Evolutionary conservation across 1,140 invertebrate genomes (phyloP), one percentile per base, ranked within the genome.

Genomic region (Drosophila pectinifera): DNA sequence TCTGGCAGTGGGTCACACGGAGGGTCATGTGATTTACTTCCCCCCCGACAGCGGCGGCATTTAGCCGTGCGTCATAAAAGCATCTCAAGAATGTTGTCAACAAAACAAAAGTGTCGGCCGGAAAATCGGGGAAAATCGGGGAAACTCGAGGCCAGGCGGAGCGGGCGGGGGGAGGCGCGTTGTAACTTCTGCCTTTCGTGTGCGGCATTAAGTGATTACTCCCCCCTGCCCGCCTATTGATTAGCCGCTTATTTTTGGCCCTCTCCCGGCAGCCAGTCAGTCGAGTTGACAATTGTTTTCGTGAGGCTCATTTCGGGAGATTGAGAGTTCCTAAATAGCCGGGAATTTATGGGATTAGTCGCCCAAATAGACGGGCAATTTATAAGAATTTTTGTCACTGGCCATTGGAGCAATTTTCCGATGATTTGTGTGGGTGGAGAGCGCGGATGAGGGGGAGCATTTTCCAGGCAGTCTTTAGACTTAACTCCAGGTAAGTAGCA

Each of bases 51-150:
- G 39, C 28, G 24, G 3, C 26, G 70, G 51, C 49, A 65, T 65
- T 58, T 57, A 58, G 56, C 57, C 70, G 75, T 65, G 83, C 80
- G 84, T 83, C 83, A 86, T 86, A 86, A 86, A 86, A 86, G 84
- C 79, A 86, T 86, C 76, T 86, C 84, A 88, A 86, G 83, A 86
- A 86, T 86, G 79, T 88, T 86, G 83, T 86, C 81, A 88, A 80
- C 79, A 86, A 86, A 88, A 86, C 70, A 86, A 86, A 42, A 86
- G 62, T 73, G 70, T 64, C 48, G 22, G 6, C n/a, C n/a, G n/a
- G 39, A n/a, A 31, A 49, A n/a, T 11, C 16, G 54, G 11, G 10
- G 43, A 49, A 70, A 57, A 36, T 24, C 41, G 61, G 61, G 51
- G 55, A 51, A 49, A 51, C 28, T 22, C 11, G 20, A 7, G 22